Evolutionary conservation across 2,113 vertebrate genomes (phyloP), one percentile per base, ranked within the genome.

Genomic region (Heterotilapia buettikoferi): DNA sequence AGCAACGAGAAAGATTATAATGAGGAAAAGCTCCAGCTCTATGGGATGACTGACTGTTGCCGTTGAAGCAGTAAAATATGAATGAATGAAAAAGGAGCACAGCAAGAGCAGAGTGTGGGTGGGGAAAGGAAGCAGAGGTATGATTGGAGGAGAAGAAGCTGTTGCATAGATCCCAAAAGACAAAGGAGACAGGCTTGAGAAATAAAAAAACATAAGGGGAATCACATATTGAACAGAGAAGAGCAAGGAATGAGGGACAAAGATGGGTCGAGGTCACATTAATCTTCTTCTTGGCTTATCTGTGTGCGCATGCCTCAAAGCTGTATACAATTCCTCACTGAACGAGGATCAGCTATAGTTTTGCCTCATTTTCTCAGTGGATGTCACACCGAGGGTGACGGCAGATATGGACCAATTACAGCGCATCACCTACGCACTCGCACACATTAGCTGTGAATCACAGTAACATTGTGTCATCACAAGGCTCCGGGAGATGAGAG

Each of bases 11-110:
- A 45, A 29, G 86, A 84, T 87, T 83, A 73, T 89, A 87, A 94
- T 81, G 38, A 80, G 86, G 63, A 61, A 80, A 85, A 68, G 90
- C 68, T 85, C 19, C 10, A 11, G 68, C 86, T 93, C 81, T 36
- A 29, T 57, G 76, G 82, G 66, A 79, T 11, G 71, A 78, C 33
- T 63, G 21, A 3, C 50, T 82, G 82, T 56, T 56, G 84, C 82
- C 47, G 84, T 73, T 86, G 59, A 89, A 59, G 85, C 90, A 83
- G 93, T 95, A 89, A 96, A 95, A 95, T 94, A 93, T 94, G 94
- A 96, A 96, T 94, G 92, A 93, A 93, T 89, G 89, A 90, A 89
- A 84, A 85, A 76, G 88, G 61, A 76, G 84, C 78, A 18, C 57
- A 26, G 53, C 40, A 45, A 81, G 61, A 36, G 18, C 47, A 36